Conservation (phyloP, 2,797 vertebrate species). For the Falco columbarius region DNA sequence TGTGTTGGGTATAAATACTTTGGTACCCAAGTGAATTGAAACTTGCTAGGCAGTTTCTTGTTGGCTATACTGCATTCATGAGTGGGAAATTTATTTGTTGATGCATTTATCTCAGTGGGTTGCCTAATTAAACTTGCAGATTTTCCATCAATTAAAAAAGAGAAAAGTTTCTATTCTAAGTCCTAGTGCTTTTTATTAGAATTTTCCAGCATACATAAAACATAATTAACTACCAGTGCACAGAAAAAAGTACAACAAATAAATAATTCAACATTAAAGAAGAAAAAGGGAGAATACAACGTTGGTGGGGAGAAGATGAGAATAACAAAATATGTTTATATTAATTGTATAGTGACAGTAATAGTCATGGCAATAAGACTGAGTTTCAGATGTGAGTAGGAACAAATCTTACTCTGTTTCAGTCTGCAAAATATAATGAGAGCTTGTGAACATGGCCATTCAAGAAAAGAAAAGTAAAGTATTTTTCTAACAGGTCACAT, state of each 20-base stretch:
- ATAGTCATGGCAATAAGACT: background rate
- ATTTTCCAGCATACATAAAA: constrained; percentile 55
- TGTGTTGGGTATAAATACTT: background rate
- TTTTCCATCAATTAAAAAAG: constrained; percentile 48
- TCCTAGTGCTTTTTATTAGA: constrained; percentile 54
- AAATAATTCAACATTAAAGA: background rate
- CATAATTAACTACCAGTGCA: background rate
- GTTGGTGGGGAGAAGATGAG: background rate
- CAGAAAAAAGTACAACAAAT: background rate
- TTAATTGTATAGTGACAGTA: background rate
- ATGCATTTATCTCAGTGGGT: constrained; percentile 57
- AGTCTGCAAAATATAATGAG: background rate
- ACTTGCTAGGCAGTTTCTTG: constrained; percentile 1
- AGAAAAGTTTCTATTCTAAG: constrained; percentile 25
- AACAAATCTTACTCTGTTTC: background rate
- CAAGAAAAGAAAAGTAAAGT: background rate
- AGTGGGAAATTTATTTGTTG: constrained; percentile 56
- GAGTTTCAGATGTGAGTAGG: background rate
- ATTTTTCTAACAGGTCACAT: background rate
- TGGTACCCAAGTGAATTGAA: constrained; percentile 28
- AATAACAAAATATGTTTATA: background rate
- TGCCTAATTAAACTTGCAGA: constrained; percentile 66
- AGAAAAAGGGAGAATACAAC: background rate
- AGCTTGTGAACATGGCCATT: background rate
- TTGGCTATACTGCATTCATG: constrained; percentile 27